A percentile compares a stretch with the other conserved stretches of the same genome.
phyloP scores from a whole-genome alignment of 2,888 invertebrate genomes.

The Dasysyrphus albostriatus region DNA sequence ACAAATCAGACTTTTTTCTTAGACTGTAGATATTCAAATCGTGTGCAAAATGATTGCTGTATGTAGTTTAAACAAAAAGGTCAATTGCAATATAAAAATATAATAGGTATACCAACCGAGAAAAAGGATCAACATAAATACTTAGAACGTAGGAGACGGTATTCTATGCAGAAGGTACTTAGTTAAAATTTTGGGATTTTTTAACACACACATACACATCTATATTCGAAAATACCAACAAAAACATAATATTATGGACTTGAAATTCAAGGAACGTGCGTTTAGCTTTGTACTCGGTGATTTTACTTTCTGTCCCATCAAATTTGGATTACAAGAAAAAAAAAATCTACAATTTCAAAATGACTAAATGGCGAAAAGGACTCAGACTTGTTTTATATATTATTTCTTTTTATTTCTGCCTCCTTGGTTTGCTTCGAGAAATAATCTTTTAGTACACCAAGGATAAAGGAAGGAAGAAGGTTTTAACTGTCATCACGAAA shows the following conservation, averaged over 20 bases:
- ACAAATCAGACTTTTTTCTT: not conserved
- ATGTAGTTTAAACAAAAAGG: not conserved
- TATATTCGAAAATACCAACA: slow-evolving; percentile 5
- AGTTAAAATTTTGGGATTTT: slow-evolving; percentile 1
- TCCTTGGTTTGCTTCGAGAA: not conserved
- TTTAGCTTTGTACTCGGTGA: slow-evolving; percentile 18
- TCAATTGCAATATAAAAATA: not conserved
- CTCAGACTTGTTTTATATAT: not conserved
- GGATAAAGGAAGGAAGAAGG: not conserved
- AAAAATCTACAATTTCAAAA: slow-evolving; percentile 14
- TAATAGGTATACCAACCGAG: not conserved
- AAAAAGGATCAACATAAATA: slow-evolving; percentile 19
- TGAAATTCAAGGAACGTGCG: slow-evolving; percentile 14
- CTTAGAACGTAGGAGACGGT: not conserved
- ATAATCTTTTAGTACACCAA: not conserved
- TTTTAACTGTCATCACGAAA: slow-evolving; percentile 22
- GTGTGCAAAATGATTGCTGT: not conserved
- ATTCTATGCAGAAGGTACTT: not conserved
- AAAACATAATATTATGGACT: not conserved
- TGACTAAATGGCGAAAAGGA: slow-evolving; percentile 13
- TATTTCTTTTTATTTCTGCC: not conserved
- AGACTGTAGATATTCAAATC: not conserved
- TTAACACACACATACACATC: not conserved
- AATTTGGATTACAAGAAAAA: slow-evolving; percentile 6
- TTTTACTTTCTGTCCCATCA: slow-evolving; percentile 25